Evolutionary conservation across 2,888 invertebrate genomes (phyloP).

Genomic region (Serripes groenlandicus): DNA sequence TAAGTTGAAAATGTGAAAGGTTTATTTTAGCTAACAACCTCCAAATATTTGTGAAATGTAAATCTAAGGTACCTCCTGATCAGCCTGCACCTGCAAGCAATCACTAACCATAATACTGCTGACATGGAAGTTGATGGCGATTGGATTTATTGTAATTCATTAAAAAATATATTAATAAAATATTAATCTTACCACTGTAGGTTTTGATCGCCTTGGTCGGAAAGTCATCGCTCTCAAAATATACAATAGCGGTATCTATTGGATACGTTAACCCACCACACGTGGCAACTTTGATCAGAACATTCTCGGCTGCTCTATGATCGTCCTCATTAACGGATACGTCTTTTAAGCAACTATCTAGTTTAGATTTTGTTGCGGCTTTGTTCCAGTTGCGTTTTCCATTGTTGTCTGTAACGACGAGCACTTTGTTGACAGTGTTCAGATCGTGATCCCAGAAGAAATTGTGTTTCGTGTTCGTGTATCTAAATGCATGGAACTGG

Average conservation of each 20-base stretch:
- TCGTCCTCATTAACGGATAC: neutral
- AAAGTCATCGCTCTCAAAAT: slow-evolving; percentile 7
- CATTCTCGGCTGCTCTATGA: neutral
- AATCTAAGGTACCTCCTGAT: too few relatives aligned
- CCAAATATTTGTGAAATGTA: too few relatives aligned
- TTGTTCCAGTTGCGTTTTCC: slow-evolving; percentile 1
- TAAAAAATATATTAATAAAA: too few relatives aligned
- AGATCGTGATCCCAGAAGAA: neutral
- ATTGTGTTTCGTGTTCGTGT: neutral
- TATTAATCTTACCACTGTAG: too few relatives aligned
- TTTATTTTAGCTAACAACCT: too few relatives aligned
- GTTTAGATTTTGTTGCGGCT: neutral
- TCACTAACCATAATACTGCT: too few relatives aligned
- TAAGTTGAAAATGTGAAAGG: too few relatives aligned
- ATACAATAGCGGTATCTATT: slow-evolving; percentile 9
- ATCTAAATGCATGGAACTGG: neutral
- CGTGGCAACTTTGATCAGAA: neutral
- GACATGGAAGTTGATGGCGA: too few relatives aligned
- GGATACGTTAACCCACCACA: slow-evolving; percentile 9
- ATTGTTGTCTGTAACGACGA: neutral
- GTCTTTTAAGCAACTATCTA: neutral
- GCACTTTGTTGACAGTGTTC: neutral
- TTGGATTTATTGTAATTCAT: too few relatives aligned
- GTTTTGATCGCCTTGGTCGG: too few relatives aligned
- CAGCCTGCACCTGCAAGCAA: too few relatives aligned